phyloP scores from a whole-genome alignment of 2,113 vertebrate species.

The Rhinichthys klamathensis region DNA sequence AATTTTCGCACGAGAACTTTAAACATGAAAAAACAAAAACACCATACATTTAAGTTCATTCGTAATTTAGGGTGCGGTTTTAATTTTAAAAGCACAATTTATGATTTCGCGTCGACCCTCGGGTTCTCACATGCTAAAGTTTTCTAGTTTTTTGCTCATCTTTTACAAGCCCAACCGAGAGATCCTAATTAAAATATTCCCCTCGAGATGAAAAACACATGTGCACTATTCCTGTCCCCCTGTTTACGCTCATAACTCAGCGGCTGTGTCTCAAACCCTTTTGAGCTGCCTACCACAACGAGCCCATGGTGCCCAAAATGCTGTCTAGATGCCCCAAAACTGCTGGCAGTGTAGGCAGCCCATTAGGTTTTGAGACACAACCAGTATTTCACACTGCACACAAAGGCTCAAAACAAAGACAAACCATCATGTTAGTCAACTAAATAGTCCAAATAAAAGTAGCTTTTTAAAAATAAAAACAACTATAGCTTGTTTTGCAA shows the following conservation, averaged over 20 bases:
- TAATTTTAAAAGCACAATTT: background rate
- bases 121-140: slow-evolving; percentile 19
- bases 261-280: slow-evolving; percentile 15
- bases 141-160: slow-evolving; percentile 8
- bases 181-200: slow-evolving; percentile 51
- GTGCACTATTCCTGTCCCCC: slow-evolving; percentile 16
- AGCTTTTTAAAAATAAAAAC: background rate
- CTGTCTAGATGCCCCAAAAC: background rate
- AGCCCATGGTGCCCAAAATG: background rate
- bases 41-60: background rate
- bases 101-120: background rate
- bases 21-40: background rate
- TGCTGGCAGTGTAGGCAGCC: slow-evolving; percentile 10
- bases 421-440: background rate
- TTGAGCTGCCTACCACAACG: background rate
- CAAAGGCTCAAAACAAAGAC: background rate
- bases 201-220: slow-evolving; percentile 38
- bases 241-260: slow-evolving; percentile 21
- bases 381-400: background rate
- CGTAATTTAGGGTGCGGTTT: slow-evolving; percentile 15
- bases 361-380: background rate
- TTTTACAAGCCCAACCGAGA: slow-evolving; percentile 14
- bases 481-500: background rate
- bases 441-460: background rate
- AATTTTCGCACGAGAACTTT: background rate